Conservation (phyloP, 2,113 vertebrate genomes). For the Nyctibius bracteatus region DNA sequence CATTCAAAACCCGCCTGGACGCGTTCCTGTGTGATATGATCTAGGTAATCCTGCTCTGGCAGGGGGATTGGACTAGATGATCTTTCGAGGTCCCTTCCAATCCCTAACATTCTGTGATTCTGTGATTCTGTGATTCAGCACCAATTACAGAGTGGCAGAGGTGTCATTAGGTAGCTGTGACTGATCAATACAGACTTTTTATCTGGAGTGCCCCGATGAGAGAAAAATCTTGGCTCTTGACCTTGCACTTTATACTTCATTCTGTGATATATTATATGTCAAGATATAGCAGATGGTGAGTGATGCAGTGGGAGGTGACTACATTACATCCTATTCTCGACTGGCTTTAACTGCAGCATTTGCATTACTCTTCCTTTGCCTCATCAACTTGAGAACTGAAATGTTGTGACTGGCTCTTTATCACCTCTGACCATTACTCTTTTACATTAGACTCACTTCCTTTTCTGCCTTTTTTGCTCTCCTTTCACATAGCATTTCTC, state of each 20-base stretch:
- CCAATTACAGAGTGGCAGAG: background rate
- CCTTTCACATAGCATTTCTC: background rate
- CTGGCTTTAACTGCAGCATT: background rate
- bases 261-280: constrained; percentile 1
- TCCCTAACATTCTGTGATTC: too few relatives aligned
- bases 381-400: background rate
- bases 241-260: constrained; percentile 7
- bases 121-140: too few relatives aligned
- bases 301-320: background rate
- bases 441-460: background rate
- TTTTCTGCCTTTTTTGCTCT: background rate
- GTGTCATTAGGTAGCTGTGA: background rate
- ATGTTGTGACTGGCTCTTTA: background rate
- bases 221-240: constrained; percentile 7
- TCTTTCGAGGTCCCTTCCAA: too few relatives aligned
- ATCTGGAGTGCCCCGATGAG: background rate
- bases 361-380: background rate
- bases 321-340: background rate
- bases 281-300: constrained; percentile 1
- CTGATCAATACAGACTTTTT: constrained; percentile 18
- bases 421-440: background rate
- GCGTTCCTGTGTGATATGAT: too few relatives aligned
- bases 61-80: too few relatives aligned
- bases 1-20: too few relatives aligned
- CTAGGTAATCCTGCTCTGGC: too few relatives aligned